Percentiles rank a stretch among this genome's conserved stretches.
Evolutionary conservation across 2,888 invertebrate genomes (phyloP).

Genomic region (Tipula vernalis): DNA sequence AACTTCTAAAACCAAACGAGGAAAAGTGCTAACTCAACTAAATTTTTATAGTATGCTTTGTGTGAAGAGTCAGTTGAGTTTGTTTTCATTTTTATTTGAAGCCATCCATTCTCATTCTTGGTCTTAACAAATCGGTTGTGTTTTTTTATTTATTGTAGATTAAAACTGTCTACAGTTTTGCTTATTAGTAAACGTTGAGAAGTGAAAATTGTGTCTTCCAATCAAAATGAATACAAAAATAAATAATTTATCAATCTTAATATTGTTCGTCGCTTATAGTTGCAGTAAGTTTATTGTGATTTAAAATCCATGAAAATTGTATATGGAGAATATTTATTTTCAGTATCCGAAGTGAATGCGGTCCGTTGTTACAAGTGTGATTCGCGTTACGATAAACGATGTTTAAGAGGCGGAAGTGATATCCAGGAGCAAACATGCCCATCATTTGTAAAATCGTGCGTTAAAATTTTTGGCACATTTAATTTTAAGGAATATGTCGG

Average conservation of each 20-base stretch:
- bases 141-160: neutral
- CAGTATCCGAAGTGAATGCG: neutral
- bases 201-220: neutral
- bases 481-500: neutral
- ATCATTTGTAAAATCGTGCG: neutral
- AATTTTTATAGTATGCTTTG: neutral
- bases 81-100: neutral
- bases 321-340: neutral
- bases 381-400: neutral
- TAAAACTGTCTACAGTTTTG: neutral
- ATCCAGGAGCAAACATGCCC: neutral
- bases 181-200: neutral
- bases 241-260: neutral
- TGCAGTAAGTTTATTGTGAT: neutral
- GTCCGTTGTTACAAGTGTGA: neutral
- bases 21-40: neutral
- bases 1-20: neutral
- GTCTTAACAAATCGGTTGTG: neutral
- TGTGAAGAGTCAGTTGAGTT: too few relatives aligned
- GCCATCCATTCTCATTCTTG: neutral
- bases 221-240: neutral
- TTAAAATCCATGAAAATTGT: neutral
- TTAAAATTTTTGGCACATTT: neutral
- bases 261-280: neutral
- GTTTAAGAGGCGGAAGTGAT: neutral